A percentile compares a stretch with the other conserved stretches of the same genome.
Evolutionary conservation across 1,140 invertebrate genomes (phyloP).

Genomic region (Brachystomella parvula): DNA sequence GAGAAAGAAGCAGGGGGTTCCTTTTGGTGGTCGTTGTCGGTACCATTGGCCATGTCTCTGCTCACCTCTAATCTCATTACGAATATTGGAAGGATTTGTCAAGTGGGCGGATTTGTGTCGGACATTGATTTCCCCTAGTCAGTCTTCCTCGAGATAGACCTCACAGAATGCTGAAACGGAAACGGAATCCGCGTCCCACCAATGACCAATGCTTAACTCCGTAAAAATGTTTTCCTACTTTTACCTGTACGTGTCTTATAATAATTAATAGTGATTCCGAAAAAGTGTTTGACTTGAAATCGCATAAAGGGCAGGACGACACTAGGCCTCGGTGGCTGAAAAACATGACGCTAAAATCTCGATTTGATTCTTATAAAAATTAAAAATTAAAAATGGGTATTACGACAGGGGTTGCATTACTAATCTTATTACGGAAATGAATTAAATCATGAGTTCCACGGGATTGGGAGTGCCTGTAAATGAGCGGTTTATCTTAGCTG

Average conservation of each 20-base stretch:
- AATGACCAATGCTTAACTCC: no score
- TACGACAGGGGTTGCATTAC: neutral
- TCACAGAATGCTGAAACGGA: slow-evolving; percentile 19
- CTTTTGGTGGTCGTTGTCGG: neutral
- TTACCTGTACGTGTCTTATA: neutral
- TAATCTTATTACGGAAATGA: neutral
- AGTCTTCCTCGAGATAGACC: slow-evolving; percentile 13
- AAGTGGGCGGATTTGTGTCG: slow-evolving; percentile 28
- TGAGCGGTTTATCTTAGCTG: neutral
- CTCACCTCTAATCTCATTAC: slow-evolving; percentile 30
- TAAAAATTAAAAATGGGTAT: neutral
- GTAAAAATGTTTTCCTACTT: neutral
- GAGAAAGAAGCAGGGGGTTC: neutral
- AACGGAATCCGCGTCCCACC: no score
- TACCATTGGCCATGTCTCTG: slow-evolving; percentile 11
- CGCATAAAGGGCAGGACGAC: neutral
- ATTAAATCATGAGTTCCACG: neutral
- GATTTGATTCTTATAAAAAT: neutral
- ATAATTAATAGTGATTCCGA: neutral
- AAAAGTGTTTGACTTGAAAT: neutral
- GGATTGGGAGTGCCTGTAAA: neutral
- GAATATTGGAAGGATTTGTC: slow-evolving; percentile 32
- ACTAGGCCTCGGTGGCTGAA: no score
- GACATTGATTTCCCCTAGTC: slow-evolving; percentile 14
- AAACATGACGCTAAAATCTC: no score